phyloP scores from a whole-genome alignment of 1,140 invertebrate species.

The Drosophila punjabiensis region DNA sequence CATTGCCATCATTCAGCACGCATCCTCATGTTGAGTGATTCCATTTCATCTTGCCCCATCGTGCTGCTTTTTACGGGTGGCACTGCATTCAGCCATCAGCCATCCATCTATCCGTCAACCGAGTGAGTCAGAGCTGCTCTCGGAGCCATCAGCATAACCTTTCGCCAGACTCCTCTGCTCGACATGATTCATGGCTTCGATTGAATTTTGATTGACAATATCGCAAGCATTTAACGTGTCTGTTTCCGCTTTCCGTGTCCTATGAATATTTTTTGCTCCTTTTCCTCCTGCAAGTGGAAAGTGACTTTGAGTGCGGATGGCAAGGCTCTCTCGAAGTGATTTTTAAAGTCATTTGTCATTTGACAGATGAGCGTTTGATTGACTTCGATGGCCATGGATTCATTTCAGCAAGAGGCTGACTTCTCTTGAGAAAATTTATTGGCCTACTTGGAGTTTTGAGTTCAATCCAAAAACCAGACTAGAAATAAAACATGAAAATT shows the following conservation, averaged over 20 bases:
- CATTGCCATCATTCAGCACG: slow-evolving; percentile 58
- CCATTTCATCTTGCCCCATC: slow-evolving; percentile 52
- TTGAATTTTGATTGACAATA: slow-evolving; percentile 85
- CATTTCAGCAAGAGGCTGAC: slow-evolving; percentile 11
- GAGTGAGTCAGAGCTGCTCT: slow-evolving; percentile 53
- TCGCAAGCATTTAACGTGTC: slow-evolving; percentile 85
- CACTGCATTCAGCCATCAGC: slow-evolving; percentile 48
- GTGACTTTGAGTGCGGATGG: slow-evolving; percentile 30
- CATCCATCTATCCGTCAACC: slow-evolving; percentile 62
- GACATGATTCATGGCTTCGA: slow-evolving; percentile 81
- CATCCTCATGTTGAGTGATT: slow-evolving; percentile 72
- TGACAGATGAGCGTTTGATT: slow-evolving; percentile 83
- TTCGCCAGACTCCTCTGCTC: slow-evolving; percentile 32
- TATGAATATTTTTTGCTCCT: slow-evolving; percentile 41
- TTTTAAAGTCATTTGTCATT: slow-evolving; percentile 81
- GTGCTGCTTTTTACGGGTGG: slow-evolving; percentile 34
- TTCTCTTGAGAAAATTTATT: neutral
- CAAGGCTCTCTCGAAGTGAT: slow-evolving; percentile 63
- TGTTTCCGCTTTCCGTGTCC: slow-evolving; percentile 78
- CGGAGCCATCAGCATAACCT: slow-evolving; percentile 74
- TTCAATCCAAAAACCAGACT: too few species aligned
- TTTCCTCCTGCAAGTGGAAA: slow-evolving; percentile 16
- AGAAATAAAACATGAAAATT: neutral
- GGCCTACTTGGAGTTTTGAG: neutral
- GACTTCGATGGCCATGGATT: slow-evolving; percentile 64